phyloP scores from a whole-genome alignment of 1,140 invertebrate genomes.

The Lethrus apterus region DNA sequence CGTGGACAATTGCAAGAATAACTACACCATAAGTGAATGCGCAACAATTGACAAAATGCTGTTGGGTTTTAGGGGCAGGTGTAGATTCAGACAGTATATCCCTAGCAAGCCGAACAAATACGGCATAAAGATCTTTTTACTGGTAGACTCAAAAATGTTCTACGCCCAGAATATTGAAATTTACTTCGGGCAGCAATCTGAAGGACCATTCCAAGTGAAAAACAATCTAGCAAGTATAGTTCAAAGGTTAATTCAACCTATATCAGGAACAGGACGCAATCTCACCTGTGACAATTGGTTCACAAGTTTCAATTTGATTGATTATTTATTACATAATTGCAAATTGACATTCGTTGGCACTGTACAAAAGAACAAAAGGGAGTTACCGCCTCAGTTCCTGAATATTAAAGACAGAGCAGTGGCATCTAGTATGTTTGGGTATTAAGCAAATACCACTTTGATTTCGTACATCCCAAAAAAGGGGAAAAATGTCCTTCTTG shows the following conservation, averaged over 20 bases:
- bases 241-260: constrained; percentile 13
- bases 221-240: constrained; percentile 12
- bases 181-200: constrained; percentile 33
- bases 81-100: constrained; percentile 41
- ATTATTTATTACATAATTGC: constrained; percentile 13
- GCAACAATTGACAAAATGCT: constrained; percentile 41
- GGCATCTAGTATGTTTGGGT: constrained; percentile 24
- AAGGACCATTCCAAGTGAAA: constrained; percentile 26
- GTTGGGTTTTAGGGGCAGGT: constrained; percentile 36
- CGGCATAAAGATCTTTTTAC: constrained; percentile 35
- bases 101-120: constrained; percentile 37
- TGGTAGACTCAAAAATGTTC: constrained; percentile 33
- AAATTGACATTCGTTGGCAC: constrained; percentile 29
- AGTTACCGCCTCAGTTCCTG: constrained; percentile 26
- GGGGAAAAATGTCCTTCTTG: constrained; percentile 26
- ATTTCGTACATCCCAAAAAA: constrained; percentile 27
- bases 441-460: constrained; percentile 22
- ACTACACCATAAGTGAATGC: constrained; percentile 18
- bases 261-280: constrained; percentile 11
- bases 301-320: constrained; percentile 13
- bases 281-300: constrained; percentile 22
- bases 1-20: background rate
- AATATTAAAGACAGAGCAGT: constrained; percentile 16
- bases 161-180: constrained; percentile 35
- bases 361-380: constrained; percentile 35